Percentiles rank a stretch among this genome's conserved stretches.
Conservation (phyloP, 2,113 vertebrate genomes). For the Mesembrinibis cayennensis region DNA sequence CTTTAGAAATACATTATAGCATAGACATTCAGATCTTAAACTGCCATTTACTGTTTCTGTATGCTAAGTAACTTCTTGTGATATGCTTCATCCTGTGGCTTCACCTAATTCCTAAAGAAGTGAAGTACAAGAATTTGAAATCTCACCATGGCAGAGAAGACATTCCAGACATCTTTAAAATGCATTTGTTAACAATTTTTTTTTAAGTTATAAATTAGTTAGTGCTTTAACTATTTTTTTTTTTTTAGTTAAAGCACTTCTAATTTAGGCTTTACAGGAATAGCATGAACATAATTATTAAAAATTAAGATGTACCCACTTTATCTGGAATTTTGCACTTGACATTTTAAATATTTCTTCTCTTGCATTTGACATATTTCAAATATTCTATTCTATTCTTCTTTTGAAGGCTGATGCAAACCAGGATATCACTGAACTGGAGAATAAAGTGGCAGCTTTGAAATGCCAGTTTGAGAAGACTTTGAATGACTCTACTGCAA, state of each 20-base stretch:
- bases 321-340: background rate
- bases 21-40: background rate
- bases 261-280: background rate
- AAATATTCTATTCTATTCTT: background rate
- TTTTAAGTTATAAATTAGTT: background rate
- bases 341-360: background rate
- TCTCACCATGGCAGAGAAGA: background rate
- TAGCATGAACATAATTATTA: background rate
- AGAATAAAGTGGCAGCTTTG: constrained; percentile 85
- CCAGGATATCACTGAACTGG: constrained; percentile 84
- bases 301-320: background rate
- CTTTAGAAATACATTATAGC: background rate
- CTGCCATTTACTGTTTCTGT: background rate
- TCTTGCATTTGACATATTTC: background rate
- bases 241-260: background rate
- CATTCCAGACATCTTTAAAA: background rate
- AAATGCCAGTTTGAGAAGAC: constrained; percentile 89
- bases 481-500: constrained; percentile 78
- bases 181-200: background rate
- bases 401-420: constrained; percentile 68
- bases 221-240: background rate
- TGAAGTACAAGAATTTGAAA: background rate
- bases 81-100: background rate
- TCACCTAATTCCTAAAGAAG: background rate
- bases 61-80: background rate